Evolutionary conservation across 1,140 invertebrate genomes (phyloP).

Genomic region (Drosophila grimshawi): DNA sequence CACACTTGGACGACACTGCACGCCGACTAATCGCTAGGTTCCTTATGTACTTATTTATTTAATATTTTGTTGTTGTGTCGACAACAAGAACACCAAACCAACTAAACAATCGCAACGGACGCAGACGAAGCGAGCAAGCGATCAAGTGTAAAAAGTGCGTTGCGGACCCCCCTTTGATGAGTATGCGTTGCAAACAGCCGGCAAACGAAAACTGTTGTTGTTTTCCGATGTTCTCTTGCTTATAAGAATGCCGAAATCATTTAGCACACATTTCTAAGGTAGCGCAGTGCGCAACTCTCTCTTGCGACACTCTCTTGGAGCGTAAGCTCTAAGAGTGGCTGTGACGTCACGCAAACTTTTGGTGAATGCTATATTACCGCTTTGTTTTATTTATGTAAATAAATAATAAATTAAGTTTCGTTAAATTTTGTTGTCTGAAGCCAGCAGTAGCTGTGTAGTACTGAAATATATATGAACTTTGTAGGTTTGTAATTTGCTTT

Average conservation of each 20-base stretch:
- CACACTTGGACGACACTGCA: not conserved
- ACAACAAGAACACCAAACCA: slow-evolving; percentile 6
- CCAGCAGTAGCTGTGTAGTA: not conserved
- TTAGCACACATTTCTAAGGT: not conserved
- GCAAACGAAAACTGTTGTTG: slow-evolving; percentile 53
- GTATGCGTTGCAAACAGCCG: slow-evolving; percentile 51
- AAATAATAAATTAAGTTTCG: not conserved
- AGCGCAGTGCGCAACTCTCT: slow-evolving; percentile 1
- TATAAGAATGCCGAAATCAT: slow-evolving; percentile 49
- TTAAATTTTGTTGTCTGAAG: not conserved
- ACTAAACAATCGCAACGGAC: slow-evolving; percentile 16
- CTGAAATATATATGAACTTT: slow-evolving; percentile 3
- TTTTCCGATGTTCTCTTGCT: slow-evolving; percentile 37
- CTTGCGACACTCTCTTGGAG: slow-evolving; percentile 4
- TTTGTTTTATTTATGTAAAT: not conserved
- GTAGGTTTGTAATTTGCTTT: not conserved
- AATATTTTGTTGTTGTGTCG: slow-evolving; percentile 28
- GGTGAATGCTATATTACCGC: too few species aligned
- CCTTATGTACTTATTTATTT: slow-evolving; percentile 21
- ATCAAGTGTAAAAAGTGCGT: slow-evolving; percentile 22
- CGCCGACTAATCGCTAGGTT: not conserved
- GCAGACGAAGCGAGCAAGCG: slow-evolving; percentile 8
- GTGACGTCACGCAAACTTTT: slow-evolving; percentile 13
- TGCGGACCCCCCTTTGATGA: slow-evolving; percentile 18
- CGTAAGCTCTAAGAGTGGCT: not conserved